A percentile compares a stretch with the other conserved stretches of the same genome.
These are phyloP conservation scores for Plagiodera versicolora DNA, from an alignment of 2,888 invertebrate species.

Conservation along the genomic window DNA sequence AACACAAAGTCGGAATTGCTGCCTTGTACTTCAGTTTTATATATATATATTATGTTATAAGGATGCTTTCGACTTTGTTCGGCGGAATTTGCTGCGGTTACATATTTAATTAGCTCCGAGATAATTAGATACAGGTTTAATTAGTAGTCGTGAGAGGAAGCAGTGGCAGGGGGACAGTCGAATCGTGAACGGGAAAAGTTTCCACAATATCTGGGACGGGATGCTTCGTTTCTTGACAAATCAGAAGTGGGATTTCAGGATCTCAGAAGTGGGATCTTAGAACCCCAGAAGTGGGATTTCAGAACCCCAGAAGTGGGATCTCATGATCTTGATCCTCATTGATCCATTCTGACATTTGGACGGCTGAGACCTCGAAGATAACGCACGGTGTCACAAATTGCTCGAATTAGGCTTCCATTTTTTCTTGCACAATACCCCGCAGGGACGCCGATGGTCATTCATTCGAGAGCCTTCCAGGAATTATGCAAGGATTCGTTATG, in stretches of 20 bases:
- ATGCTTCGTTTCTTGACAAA: too few species aligned
- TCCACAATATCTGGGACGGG: neutral
- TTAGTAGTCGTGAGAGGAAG: conserved; percentile 56
- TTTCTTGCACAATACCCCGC: neutral
- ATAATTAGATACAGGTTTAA: conserved; percentile 55
- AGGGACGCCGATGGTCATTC: neutral
- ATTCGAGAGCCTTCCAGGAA: conserved; percentile 20
- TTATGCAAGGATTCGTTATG: conserved; percentile 41
- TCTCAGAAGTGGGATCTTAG: too few species aligned
- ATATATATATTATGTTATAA: conserved; percentile 42
- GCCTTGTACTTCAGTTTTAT: conserved; percentile 50
- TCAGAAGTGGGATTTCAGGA: too few species aligned
- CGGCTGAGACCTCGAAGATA: too few species aligned
- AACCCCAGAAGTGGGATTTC: too few species aligned
- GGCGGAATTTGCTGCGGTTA: conserved; percentile 49
- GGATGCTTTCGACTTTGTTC: conserved; percentile 49
- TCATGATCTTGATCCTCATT: too few species aligned
- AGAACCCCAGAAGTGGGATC: too few species aligned
- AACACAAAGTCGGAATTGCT: conserved; percentile 51
- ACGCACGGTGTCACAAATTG: too few species aligned
- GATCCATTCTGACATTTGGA: too few species aligned
- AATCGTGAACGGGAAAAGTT: neutral
- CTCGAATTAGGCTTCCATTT: too few species aligned
- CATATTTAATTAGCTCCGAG: conserved; percentile 54
- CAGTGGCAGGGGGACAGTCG: conserved; percentile 35